Base-by-base conservation (phyloP, 1,140 invertebrate species). In the Hylaeus volcanicus region DNA sequence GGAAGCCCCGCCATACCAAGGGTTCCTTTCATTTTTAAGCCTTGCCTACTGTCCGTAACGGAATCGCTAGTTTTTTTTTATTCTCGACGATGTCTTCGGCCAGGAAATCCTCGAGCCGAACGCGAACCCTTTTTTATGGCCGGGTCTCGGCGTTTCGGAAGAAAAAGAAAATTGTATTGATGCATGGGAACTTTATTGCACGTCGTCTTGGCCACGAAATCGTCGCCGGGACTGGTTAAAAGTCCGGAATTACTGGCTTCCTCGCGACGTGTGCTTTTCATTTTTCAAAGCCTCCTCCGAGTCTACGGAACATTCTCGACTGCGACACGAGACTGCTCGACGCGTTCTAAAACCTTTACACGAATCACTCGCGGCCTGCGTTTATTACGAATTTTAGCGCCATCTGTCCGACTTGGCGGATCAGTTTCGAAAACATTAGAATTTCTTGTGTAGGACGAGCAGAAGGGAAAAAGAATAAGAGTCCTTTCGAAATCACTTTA, bases 41-140 rank as follows among this genome's bases (percentile, higher is more conserved):
- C 86, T 89, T 89, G 66, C 88, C 88, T 89, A 88, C 77, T 86
- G 84, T 89, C 79, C 84, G 45, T 89, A 88, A 89, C 85, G 88
- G 88, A 85, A 86, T 88, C 82, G 74, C 85, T 55, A 84, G 87
- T 86, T 88, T 48, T 89, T 88, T 87, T 84, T 87, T 26, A 0
- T 26, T 84, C 3, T 82, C 51, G 45, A 75, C 83, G 76, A 75
- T 76, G 64, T 45, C 48, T 58, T 4, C 12, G 26, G 26, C 26
- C 26, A 26, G 26, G 26, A 26, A 26, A 26, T 26, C 26, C 61
- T 61, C 45, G 8, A 1, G 2, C 45, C 45, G 45, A 48, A 48
- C 11, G 66, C 51, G 14, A 81, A 79, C 14, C 64, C 79, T 68
- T 80, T 82, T 88, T 87, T 88, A 83, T 74, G 75, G 39, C 41